Percentiles rank a stretch among this genome's conserved stretches.
Conservation (phyloP, 2,113 vertebrate species). For the Laticauda laticaudata region DNA sequence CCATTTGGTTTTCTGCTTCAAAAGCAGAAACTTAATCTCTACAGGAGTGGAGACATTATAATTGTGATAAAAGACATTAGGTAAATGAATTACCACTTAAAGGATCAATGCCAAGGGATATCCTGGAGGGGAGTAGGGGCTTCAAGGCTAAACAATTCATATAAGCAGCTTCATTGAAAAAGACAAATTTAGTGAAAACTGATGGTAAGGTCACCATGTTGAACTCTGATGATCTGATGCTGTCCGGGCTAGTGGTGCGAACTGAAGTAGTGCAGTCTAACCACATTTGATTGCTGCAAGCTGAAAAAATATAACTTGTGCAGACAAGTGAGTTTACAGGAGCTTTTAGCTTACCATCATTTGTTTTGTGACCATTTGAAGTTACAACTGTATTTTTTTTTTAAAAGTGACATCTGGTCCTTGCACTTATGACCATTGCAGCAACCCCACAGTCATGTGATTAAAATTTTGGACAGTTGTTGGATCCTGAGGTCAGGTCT, state of each 20-base stretch:
- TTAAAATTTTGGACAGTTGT: neutral
- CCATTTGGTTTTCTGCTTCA: conserved; percentile 16
- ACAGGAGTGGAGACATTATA: conserved; percentile 47
- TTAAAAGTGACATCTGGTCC: neutral
- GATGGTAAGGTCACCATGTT: neutral
- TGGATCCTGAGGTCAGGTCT: neutral
- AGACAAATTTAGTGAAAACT: neutral
- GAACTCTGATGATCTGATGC: too few species aligned
- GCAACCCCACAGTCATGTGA: neutral
- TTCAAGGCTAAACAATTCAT: conserved; percentile 2
- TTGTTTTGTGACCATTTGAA: neutral
- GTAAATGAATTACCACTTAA: conserved; percentile 57
- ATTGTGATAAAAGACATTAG: conserved; percentile 47
- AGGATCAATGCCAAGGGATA: conserved; percentile 36
- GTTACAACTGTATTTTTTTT: neutral
- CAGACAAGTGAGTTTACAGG: neutral
- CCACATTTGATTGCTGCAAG: neutral
- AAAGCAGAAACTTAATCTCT: conserved; percentile 28
- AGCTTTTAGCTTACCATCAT: neutral
- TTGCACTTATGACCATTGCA: neutral
- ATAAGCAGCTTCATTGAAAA: neutral
- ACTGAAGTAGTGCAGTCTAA: neutral
- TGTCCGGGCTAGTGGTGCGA: neutral
- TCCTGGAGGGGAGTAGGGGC: neutral
- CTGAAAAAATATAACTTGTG: neutral